Evolutionary conservation across 2,113 vertebrate species (phyloP).

Genomic region (Hippocampus comes): DNA sequence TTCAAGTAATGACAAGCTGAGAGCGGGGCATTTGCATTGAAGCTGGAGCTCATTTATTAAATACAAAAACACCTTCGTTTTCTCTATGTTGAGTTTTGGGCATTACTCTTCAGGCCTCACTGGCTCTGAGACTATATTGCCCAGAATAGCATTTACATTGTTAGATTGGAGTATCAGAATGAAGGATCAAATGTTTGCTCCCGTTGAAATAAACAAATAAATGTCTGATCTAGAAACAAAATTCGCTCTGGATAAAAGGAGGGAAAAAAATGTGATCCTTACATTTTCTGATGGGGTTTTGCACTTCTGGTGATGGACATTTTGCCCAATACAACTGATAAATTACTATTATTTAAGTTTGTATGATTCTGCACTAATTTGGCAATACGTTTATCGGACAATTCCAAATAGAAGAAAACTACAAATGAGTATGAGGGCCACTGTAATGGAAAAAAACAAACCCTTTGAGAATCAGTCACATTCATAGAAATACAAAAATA

Average conservation of each 20-base stretch:
- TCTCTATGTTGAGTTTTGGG: constrained; percentile 26
- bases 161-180: not conserved
- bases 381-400: not conserved
- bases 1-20: constrained; percentile 29
- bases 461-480: not conserved
- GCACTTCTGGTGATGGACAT: too few species aligned
- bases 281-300: too few species aligned
- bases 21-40: constrained; percentile 17
- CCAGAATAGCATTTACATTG: not conserved
- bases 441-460: not conserved
- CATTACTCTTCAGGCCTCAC: not conserved
- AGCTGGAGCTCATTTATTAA: constrained; percentile 26
- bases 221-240: not conserved
- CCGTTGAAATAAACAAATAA: not conserved
- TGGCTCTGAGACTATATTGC: constrained; percentile 3
- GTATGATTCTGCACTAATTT: not conserved
- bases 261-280: not conserved
- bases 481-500: not conserved
- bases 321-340: too few species aligned
- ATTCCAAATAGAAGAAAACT: not conserved
- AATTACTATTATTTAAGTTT: not conserved
- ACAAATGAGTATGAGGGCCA: not conserved
- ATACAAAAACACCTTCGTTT: constrained; percentile 19
- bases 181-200: not conserved
- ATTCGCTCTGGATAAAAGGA: not conserved